Base-by-base conservation (phyloP, 1,140 invertebrate genomes). In the Nilaparvata lugens region DNA sequence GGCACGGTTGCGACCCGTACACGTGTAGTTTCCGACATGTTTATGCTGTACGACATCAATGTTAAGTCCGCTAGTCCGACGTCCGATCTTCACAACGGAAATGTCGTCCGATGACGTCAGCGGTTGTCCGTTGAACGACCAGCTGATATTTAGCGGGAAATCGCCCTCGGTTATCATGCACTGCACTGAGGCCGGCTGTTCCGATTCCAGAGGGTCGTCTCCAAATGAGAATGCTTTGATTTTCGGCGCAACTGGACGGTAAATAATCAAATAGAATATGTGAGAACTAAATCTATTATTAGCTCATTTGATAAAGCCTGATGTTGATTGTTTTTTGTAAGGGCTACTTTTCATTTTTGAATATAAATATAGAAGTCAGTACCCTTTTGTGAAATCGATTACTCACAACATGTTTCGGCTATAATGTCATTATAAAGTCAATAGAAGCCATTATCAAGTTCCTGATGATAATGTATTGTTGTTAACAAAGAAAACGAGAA, bases 1-100 rank as follows among this genome's bases (percentile, higher is more conserved):
- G 63, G 84, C 86, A 59, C 77, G 76, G 74, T 91, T 91, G 76
- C 81, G 81, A 48, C 83, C 88, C 61, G 82, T 77, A 73, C 88
- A 92, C 13, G 86, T 88, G 72, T 89, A 92, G 69, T 85, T 87
- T 67, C 88, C 88, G 62, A 84, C 81, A 73, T 90, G 86, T 28
- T 52, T 43, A 14, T 62, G 85, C 58, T 80, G 79, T n/a, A 88
- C 86, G 62, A 83, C 82, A 67, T 88, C 84, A 67, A 93, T 89
- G 61, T 83, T 86, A 63, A 93, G 74, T 55, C 85, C 81, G 65
- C 85, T 89, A 38, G 83, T 75, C 74, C 83, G 79, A 78, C 90
- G 77, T 69, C 89, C 77, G 24, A 65, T 59, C 11, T 58, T 59
- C 19, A 60, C 60, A n/a, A 61, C 64, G 18, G 57, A 60, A 24